These are phyloP conservation scores for Hypothenemus hampei DNA, from an alignment of 1,140 invertebrate species.

Conservation along the genomic window DNA sequence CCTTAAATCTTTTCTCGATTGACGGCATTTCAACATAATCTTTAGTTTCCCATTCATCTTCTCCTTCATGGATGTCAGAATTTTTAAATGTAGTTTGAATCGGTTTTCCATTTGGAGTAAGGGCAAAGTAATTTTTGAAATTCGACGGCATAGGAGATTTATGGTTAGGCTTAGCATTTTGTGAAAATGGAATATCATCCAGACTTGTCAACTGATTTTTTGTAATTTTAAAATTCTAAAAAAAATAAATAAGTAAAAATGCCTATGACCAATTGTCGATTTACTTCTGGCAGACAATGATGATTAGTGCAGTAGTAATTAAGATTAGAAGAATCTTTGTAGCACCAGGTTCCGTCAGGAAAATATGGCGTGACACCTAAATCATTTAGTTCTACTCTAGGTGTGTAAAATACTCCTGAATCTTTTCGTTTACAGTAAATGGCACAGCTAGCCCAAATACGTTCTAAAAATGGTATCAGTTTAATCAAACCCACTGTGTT, in stretches of 20 bases:
- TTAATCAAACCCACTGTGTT: neutral
- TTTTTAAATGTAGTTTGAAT: slow-evolving; percentile 51
- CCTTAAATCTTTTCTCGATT: slow-evolving; percentile 25
- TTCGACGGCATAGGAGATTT: slow-evolving; percentile 44
- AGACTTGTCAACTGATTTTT: slow-evolving; percentile 45
- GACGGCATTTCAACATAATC: slow-evolving; percentile 52
- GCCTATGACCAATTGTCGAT: neutral
- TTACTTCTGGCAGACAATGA: slow-evolving; percentile 64
- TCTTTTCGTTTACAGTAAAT: slow-evolving; percentile 65
- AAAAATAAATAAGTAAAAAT: slow-evolving; percentile 27
- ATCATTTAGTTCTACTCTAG: slow-evolving; percentile 67
- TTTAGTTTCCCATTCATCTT: slow-evolving; percentile 52
- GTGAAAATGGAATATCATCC: slow-evolving; percentile 52
- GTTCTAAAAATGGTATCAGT: slow-evolving; percentile 43
- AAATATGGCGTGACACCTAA: slow-evolving; percentile 68
- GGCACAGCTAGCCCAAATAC: slow-evolving; percentile 70
- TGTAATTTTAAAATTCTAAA: slow-evolving; percentile 55
- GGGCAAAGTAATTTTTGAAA: slow-evolving; percentile 56
- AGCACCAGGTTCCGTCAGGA: slow-evolving; percentile 77
- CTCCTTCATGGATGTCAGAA: slow-evolving; percentile 35
- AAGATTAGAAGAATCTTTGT: slow-evolving; percentile 53
- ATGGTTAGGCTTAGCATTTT: slow-evolving; percentile 53
- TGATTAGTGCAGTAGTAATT: slow-evolving; percentile 70
- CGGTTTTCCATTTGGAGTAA: slow-evolving; percentile 55
- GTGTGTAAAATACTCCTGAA: slow-evolving; percentile 65